Conservation (phyloP, 53 echinoderm and acorn worm species). For the Echinarachnius parma region DNA sequence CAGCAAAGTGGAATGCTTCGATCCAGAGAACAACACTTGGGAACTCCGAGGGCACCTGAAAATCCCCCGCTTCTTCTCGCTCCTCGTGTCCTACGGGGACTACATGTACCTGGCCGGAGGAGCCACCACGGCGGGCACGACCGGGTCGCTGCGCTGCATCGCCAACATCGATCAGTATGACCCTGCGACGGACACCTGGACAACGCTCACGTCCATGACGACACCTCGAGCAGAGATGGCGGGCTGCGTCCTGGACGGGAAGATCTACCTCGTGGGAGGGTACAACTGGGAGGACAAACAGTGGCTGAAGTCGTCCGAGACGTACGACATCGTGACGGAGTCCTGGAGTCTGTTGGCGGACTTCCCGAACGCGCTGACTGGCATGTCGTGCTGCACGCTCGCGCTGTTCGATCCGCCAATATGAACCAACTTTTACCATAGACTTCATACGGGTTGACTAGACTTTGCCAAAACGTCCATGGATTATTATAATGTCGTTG, state of each 20-base stretch:
- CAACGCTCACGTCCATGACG: constrained; percentile 42
- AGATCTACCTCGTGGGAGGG: constrained; percentile 79
- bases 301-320: constrained; percentile 77
- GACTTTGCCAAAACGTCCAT: no score
- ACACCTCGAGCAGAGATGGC: constrained; percentile 81
- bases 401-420: constrained; percentile 40
- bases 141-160: constrained; percentile 59
- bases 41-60: constrained; percentile 41
- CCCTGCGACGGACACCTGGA: constrained; percentile 72
- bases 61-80: constrained; percentile 73
- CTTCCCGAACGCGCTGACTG: constrained; percentile 73
- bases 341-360: constrained; percentile 60
- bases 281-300: constrained; percentile 89
- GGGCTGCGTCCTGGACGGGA: constrained; percentile 57
- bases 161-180: constrained; percentile 69
- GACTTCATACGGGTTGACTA: no score
- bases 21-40: constrained; percentile 57
- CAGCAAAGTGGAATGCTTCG: constrained; percentile 77
- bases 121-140: constrained; percentile 61
- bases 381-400: constrained; percentile 72
- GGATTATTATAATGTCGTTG: no score
- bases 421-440: no score
- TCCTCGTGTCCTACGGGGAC: constrained; percentile 56
- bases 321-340: constrained; percentile 65
- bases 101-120: constrained; percentile 79